Conservation (phyloP, 1,140 invertebrate species). For the Ephestia elutella region DNA sequence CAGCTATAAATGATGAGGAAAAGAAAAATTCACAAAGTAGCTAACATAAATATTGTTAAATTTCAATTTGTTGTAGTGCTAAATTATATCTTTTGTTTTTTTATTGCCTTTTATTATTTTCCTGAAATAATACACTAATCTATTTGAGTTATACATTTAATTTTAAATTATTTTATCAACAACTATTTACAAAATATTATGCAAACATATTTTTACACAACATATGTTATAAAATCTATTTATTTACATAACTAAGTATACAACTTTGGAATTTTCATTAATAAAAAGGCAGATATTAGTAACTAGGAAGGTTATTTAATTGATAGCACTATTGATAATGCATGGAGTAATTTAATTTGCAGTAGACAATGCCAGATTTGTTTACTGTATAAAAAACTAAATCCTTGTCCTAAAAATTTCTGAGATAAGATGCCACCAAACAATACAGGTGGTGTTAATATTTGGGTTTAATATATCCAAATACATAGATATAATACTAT, state of each 20-base stretch:
- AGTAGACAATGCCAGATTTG: no score
- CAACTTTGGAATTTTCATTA: not conserved
- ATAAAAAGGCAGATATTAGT: not conserved
- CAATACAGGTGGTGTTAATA: no score
- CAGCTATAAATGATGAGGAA: constrained; percentile 27
- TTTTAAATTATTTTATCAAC: not conserved
- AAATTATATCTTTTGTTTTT: constrained; percentile 16
- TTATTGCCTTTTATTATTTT: not conserved
- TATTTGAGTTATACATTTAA: not conserved
- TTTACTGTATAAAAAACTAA: no score
- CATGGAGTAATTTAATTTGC: no score
- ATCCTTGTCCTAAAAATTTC: no score
- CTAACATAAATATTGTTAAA: constrained; percentile 3
- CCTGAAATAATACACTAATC: constrained; percentile 2
- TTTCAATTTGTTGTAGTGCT: constrained; percentile 17
- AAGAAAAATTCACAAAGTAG: constrained; percentile 11
- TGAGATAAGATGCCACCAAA: no score
- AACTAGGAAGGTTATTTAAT: not conserved
- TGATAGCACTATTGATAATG: not conserved
- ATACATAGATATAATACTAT: no score
- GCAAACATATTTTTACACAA: not conserved
- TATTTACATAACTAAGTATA: not conserved
- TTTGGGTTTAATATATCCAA: no score
- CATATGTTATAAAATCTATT: not conserved
- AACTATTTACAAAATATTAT: not conserved